These are phyloP conservation scores for Galerucella nymphaeae DNA, from an alignment of 2,888 invertebrate species.

Conservation along the genomic window DNA sequence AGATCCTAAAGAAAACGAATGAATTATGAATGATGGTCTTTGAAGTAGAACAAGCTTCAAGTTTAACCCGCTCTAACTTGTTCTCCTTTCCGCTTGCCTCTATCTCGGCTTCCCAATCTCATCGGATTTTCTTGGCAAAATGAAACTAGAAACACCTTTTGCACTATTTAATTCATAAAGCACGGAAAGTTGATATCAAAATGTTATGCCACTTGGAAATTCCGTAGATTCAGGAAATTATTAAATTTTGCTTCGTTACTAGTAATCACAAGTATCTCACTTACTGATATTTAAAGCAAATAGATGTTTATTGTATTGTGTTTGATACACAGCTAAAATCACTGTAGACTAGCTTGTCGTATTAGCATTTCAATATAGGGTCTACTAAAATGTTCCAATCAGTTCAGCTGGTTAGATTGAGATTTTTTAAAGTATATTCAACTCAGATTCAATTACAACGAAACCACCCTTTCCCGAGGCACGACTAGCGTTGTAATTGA, in stretches of 20 bases:
- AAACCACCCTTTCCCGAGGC: slow-evolving; percentile 22
- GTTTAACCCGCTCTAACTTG: slow-evolving; percentile 39
- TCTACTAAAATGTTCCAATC: slow-evolving; percentile 13
- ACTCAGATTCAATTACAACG: slow-evolving; percentile 29
- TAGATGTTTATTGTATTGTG: too few species aligned
- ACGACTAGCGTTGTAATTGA: slow-evolving; percentile 21
- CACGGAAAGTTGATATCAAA: slow-evolving; percentile 23
- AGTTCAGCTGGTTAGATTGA: slow-evolving; percentile 25
- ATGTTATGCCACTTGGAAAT: slow-evolving; percentile 8
- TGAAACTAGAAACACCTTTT: slow-evolving; percentile 41
- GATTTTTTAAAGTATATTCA: slow-evolving; percentile 31
- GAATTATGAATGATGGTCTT: slow-evolving; percentile 46
- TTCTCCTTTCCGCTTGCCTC: slow-evolving; percentile 16
- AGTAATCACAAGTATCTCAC: too few species aligned
- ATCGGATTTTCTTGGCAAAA: slow-evolving; percentile 39
- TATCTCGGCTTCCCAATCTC: slow-evolving; percentile 27
- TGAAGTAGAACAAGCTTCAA: slow-evolving; percentile 43
- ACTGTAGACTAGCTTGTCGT: neutral
- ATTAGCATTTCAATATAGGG: neutral
- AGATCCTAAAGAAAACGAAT: slow-evolving; percentile 45
- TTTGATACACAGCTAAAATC: too few species aligned
- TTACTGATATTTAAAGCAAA: too few species aligned
- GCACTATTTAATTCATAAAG: slow-evolving; percentile 34
- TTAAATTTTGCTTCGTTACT: neutral
- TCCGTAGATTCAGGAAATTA: neutral